These are phyloP conservation scores for Microhierax caerulescens DNA, from an alignment of 2,797 vertebrate species.

Conservation along the genomic window DNA sequence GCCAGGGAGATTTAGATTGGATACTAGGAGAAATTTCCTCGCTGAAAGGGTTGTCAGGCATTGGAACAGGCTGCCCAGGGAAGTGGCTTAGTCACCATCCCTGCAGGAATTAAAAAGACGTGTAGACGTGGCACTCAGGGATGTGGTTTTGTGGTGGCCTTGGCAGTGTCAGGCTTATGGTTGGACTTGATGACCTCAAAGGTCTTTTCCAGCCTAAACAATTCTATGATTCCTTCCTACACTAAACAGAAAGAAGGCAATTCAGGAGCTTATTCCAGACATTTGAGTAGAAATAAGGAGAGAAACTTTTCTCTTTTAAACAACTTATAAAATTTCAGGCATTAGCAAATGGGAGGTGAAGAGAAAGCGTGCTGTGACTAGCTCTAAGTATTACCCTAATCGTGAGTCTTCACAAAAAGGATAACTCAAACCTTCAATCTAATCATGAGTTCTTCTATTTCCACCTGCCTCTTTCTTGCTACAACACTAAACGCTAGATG, in stretches of 20 bases:
- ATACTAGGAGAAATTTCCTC: not conserved
- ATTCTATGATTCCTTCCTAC: not conserved
- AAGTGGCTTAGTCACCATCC: not conserved
- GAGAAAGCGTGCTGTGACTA: not conserved
- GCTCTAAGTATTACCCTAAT: not conserved
- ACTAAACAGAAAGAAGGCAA: not conserved
- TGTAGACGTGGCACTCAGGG: too few species aligned
- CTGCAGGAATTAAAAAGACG: not conserved
- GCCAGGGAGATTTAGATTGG: too few species aligned
- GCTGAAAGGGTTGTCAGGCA: not conserved
- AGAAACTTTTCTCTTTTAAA: not conserved
- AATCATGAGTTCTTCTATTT: not conserved
- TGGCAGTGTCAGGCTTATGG: too few species aligned
- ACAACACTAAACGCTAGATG: not conserved
- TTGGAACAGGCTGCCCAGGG: not conserved
- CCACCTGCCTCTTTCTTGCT: not conserved
- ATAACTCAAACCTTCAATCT: slow-evolving; percentile 1
- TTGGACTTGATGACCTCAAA: too few species aligned
- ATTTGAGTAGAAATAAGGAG: not conserved
- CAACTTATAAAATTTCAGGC: not conserved
- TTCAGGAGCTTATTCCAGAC: not conserved
- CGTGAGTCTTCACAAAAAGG: not conserved
- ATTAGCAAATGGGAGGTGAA: not conserved
- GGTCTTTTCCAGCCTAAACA: too few species aligned
- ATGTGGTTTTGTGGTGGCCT: too few species aligned